These are phyloP conservation scores for Cabera pusaria DNA, from an alignment of 2,888 invertebrate genomes.

Conservation along the genomic window DNA sequence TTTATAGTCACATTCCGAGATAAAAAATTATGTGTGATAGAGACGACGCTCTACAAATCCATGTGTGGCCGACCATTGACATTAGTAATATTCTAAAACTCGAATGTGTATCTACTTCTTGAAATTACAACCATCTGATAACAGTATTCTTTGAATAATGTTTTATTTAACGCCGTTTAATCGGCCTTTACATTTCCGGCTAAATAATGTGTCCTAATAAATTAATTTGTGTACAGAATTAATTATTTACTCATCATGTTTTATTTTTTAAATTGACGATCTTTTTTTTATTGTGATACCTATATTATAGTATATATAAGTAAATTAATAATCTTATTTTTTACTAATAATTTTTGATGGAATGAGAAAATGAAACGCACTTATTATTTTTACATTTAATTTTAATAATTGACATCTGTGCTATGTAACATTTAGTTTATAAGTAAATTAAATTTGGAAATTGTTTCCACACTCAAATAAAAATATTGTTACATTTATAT, in stretches of 20 bases:
- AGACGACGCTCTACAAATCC: too few relatives aligned
- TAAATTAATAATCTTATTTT: constrained; percentile 23
- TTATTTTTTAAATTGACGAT: constrained; percentile 5
- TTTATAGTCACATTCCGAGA: too few relatives aligned
- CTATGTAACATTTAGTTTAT: constrained; percentile 46
- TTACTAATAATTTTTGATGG: constrained; percentile 1
- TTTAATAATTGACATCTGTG: constrained; percentile 42
- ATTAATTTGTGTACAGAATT: constrained; percentile 2
- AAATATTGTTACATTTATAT: constrained; percentile 48
- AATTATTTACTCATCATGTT: too few relatives aligned
- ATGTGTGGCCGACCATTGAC: too few relatives aligned
- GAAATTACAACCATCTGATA: too few relatives aligned
- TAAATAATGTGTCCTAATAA: constrained; percentile 7
- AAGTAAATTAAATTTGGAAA: constrained; percentile 45
- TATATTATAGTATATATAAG: too few relatives aligned
- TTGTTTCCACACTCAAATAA: constrained; percentile 45
- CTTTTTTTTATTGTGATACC: constrained; percentile 22
- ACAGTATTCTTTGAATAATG: too few relatives aligned
- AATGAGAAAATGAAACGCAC: constrained; percentile 22
- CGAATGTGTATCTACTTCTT: too few relatives aligned
- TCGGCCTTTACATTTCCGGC: too few relatives aligned
- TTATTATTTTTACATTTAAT: constrained; percentile 28
- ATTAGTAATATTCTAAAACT: too few relatives aligned
- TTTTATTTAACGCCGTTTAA: too few relatives aligned
- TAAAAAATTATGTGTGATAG: too few relatives aligned